phyloP scores from a whole-genome alignment of 2,797 vertebrate species.

The Lagodon rhomboides region DNA sequence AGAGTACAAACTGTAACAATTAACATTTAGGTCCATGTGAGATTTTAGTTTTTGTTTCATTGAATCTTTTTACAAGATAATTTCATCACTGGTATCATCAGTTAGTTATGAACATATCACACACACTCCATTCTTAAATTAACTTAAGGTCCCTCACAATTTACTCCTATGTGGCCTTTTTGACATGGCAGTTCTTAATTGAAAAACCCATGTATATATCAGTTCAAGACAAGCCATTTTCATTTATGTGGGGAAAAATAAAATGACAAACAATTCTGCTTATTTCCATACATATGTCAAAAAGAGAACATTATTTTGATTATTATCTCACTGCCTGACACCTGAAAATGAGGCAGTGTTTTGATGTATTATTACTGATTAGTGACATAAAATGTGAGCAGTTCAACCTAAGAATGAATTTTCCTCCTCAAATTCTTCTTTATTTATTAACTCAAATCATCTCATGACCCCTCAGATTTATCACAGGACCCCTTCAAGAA shows the following conservation, averaged over 20 bases:
- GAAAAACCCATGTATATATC: neutral
- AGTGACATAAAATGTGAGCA: too few species aligned
- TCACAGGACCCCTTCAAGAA: too few species aligned
- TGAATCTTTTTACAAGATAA: neutral
- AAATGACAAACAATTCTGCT: neutral
- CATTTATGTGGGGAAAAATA: neutral
- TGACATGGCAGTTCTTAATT: neutral
- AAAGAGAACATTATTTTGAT: neutral
- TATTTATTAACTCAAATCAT: too few species aligned
- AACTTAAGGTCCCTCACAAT: neutral
- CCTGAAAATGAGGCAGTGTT: too few species aligned
- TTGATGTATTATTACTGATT: too few species aligned
- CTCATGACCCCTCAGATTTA: too few species aligned
- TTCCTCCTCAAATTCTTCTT: too few species aligned
- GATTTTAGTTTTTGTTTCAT: neutral
- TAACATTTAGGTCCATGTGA: neutral
- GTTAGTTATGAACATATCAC: neutral
- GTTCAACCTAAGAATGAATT: too few species aligned
- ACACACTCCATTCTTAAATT: neutral
- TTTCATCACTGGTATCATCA: neutral
- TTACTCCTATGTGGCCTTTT: neutral
- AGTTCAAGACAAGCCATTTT: too few species aligned
- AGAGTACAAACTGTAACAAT: constrained; percentile 4
- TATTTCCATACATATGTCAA: neutral
- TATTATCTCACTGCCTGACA: neutral